Percentiles rank a stretch among this genome's conserved stretches.
Conservation (phyloP, 2,113 vertebrate genomes). For the Vulpes vulpes region DNA sequence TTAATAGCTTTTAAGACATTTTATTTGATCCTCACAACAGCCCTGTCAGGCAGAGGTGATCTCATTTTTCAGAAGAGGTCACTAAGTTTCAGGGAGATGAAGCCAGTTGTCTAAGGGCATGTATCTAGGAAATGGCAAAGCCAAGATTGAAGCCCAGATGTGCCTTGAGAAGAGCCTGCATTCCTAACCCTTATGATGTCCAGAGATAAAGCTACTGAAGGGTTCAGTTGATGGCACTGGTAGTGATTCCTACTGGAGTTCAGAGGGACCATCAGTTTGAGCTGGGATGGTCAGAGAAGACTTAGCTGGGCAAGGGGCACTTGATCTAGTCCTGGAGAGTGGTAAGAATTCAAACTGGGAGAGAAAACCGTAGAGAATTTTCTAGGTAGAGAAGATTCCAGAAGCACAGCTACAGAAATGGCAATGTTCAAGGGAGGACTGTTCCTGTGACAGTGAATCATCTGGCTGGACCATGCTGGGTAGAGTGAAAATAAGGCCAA, state of each 20-base stretch:
- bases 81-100: background rate
- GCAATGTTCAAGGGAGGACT: background rate
- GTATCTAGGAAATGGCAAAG: background rate
- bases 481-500: slow-evolving; percentile 17
- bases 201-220: background rate
- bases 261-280: background rate
- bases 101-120: background rate
- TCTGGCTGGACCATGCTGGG: background rate
- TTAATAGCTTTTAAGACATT: slow-evolving; percentile 29
- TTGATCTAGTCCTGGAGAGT: background rate
- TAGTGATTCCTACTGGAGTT: background rate
- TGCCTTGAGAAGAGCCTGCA: background rate
- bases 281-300: background rate
- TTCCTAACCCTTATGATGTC: background rate
- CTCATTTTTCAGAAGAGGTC: background rate
- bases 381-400: slow-evolving; percentile 12
- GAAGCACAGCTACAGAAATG: background rate
- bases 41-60: background rate
- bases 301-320: background rate
- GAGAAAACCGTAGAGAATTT: background rate
- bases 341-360: background rate
- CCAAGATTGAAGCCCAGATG: background rate
- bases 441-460: background rate
- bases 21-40: slow-evolving; percentile 28
- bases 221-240: background rate